Conservation (phyloP, 2,113 vertebrate genomes). For the Corythornis vintsioides region DNA sequence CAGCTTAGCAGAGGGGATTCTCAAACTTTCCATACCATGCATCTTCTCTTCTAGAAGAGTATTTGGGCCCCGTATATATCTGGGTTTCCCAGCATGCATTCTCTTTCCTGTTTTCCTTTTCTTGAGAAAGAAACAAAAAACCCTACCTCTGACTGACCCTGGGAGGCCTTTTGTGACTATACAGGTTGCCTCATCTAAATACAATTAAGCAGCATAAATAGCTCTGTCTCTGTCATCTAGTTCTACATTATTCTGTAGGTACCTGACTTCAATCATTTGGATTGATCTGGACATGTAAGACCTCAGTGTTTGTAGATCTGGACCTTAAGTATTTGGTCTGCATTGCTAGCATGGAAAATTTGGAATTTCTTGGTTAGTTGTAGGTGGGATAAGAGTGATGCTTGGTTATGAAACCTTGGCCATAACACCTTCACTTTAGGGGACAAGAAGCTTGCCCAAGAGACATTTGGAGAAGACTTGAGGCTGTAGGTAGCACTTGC, state of each 20-base stretch:
- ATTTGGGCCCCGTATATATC: not conserved
- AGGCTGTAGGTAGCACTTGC: not conserved
- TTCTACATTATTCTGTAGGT: not conserved
- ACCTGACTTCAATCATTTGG: not conserved
- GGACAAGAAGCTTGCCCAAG: not conserved
- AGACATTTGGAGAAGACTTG: not conserved
- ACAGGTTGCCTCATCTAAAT: not conserved
- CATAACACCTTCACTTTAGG: not conserved
- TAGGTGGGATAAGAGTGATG: not conserved
- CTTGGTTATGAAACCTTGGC: not conserved
- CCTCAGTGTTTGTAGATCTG: not conserved
- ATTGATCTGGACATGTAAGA: not conserved
- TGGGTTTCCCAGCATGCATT: not conserved
- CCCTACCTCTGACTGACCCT: fast-evolving
- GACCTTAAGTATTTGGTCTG: not conserved
- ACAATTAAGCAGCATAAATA: not conserved
- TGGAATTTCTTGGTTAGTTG: not conserved
- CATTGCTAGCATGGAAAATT: not conserved
- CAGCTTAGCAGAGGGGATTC: not conserved
- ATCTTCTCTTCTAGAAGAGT: not conserved
- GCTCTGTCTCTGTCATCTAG: not conserved
- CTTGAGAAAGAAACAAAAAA: not conserved
- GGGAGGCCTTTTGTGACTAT: not conserved
- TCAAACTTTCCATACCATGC: not conserved
- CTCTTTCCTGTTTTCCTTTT: not conserved